Conservation (phyloP, 2,888 invertebrate species). For the Euplagia quadripunctaria region DNA sequence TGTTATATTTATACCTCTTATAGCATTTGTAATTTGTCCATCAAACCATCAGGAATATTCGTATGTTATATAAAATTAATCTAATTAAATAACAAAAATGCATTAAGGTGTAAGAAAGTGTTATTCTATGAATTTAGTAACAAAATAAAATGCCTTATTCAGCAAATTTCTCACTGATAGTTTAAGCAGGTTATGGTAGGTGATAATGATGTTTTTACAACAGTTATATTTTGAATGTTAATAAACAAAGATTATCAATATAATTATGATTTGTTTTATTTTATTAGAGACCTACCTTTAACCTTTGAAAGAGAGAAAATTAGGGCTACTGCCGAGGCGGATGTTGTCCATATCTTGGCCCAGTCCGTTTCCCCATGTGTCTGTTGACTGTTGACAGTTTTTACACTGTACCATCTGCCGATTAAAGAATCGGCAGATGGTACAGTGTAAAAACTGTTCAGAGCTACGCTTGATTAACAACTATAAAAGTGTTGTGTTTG, state of each 20-base stretch:
- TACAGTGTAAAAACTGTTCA: too few relatives aligned
- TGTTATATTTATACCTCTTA: not conserved
- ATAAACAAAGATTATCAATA: not conserved
- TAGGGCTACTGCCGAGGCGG: too few relatives aligned
- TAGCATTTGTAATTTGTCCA: not conserved
- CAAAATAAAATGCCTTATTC: not conserved
- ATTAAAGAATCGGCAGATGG: too few relatives aligned
- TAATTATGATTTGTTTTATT: not conserved
- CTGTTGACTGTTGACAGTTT: too few relatives aligned
- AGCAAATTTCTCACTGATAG: not conserved
- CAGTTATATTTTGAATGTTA: constrained; percentile 13
- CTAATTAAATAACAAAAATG: not conserved
- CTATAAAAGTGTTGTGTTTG: too few relatives aligned
- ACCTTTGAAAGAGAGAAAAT: too few relatives aligned
- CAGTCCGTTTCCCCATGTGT: too few relatives aligned
- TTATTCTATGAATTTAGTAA: not conserved
- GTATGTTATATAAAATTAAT: not conserved
- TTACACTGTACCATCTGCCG: too few relatives aligned
- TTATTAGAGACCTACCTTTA: not conserved
- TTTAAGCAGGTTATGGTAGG: not conserved
- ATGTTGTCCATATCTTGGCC: too few relatives aligned
- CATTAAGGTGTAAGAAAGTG: not conserved
- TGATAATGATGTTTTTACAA: not conserved
- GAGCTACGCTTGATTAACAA: too few relatives aligned
- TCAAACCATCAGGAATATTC: not conserved